Conservation (phyloP, 2,797 vertebrate species). For the Acanthurus lineatus region DNA sequence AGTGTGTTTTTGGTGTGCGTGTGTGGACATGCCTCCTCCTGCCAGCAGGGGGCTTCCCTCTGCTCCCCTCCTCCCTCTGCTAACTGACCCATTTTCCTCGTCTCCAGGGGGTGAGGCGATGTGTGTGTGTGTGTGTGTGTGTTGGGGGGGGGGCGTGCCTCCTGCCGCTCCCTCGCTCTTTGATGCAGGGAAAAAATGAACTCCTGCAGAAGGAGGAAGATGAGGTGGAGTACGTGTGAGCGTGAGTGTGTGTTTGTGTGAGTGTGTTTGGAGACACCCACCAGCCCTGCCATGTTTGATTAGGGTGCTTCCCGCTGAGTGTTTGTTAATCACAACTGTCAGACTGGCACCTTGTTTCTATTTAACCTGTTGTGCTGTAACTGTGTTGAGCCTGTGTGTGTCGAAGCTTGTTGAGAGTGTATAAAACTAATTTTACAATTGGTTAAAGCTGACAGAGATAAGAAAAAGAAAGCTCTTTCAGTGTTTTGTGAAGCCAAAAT, state of each 20-base stretch:
- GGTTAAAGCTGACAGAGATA: too few relatives aligned
- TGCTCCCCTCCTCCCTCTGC: slow-evolving; percentile 19
- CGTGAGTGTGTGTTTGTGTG: slow-evolving; percentile 33
- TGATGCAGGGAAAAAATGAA: slow-evolving; percentile 50
- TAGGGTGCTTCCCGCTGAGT: slow-evolving; percentile 13
- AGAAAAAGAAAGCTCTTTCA: too few relatives aligned
- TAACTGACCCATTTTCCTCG: slow-evolving; percentile 82
- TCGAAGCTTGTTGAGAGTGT: too few relatives aligned
- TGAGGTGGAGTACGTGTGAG: slow-evolving; percentile 6
- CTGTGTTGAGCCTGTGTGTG: neutral
- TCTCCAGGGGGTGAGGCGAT: slow-evolving; percentile 50
- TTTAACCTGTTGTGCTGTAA: slow-evolving; percentile 35
- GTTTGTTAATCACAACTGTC: slow-evolving; percentile 34
- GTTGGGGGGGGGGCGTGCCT: slow-evolving; percentile 48
- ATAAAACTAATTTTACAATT: too few relatives aligned
- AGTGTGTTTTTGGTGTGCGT: neutral
- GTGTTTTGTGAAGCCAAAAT: too few relatives aligned
- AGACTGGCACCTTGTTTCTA: slow-evolving; percentile 1
- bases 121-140: slow-evolving; percentile 8
- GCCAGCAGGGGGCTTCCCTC: slow-evolving; percentile 61
- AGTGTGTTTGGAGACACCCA: neutral
- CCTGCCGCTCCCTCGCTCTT: slow-evolving; percentile 53
- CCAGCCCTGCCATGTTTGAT: slow-evolving; percentile 25
- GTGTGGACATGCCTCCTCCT: slow-evolving; percentile 6
- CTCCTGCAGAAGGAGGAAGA: slow-evolving; percentile 23